These are phyloP conservation scores for Magallana nippona DNA, from an alignment of 2,888 invertebrate species.

Conservation along the genomic window DNA sequence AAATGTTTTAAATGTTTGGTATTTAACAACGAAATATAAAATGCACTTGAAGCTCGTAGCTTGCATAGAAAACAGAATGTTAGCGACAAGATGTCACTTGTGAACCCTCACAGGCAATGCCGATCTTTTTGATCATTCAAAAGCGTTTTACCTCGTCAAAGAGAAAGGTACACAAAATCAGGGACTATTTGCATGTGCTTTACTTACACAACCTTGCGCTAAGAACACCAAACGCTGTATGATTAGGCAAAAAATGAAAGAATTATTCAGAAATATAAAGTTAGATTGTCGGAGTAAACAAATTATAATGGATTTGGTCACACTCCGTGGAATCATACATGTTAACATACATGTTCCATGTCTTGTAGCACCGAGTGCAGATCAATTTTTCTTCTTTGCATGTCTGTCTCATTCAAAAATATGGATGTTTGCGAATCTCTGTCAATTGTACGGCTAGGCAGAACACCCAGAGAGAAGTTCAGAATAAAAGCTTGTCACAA, in stretches of 20 bases:
- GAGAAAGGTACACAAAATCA: not conserved
- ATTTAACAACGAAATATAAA: slow-evolving; percentile 5
- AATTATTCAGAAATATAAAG: not conserved
- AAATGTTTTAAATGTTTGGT: not conserved
- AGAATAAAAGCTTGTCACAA: slow-evolving; percentile 20
- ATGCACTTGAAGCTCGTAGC: not conserved
- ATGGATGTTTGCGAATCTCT: not conserved
- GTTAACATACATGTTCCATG: not conserved
- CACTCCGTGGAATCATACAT: not conserved
- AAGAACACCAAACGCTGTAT: not conserved
- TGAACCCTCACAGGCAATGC: not conserved
- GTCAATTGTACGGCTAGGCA: not conserved
- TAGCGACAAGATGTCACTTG: not conserved
- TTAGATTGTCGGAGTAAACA: not conserved
- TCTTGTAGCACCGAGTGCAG: slow-evolving; percentile 8
- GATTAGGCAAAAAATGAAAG: not conserved
- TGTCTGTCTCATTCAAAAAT: not conserved
- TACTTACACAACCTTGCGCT: not conserved
- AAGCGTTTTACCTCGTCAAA: not conserved
- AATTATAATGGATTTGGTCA: not conserved
- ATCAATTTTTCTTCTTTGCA: slow-evolving; percentile 25
- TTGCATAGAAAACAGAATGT: not conserved
- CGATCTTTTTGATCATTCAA: slow-evolving; percentile 9
- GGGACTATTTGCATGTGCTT: not conserved
- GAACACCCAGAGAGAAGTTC: slow-evolving; percentile 14